Evolutionary conservation across 1,140 invertebrate species (phyloP).

Genomic region (Drosophila varians): DNA sequence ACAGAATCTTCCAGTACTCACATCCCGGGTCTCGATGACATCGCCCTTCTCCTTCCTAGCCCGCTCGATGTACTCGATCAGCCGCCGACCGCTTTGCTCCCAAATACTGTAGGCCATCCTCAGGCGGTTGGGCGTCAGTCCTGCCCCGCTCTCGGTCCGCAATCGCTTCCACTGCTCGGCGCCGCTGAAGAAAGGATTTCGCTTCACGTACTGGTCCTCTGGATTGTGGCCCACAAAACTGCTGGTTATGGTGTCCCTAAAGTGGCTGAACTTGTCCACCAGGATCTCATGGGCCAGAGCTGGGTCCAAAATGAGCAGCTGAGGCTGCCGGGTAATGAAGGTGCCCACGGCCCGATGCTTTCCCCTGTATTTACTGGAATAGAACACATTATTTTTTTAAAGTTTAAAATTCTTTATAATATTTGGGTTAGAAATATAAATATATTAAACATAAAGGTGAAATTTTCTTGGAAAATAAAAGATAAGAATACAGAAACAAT

Average conservation of each 20-base stretch:
- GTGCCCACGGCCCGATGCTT: constrained; percentile 78
- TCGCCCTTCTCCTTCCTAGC: constrained; percentile 9
- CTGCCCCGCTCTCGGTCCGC: constrained; percentile 84
- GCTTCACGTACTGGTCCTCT: constrained; percentile 78
- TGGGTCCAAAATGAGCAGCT: constrained; percentile 84
- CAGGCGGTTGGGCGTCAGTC: constrained; percentile 84
- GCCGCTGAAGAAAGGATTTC: constrained; percentile 84
- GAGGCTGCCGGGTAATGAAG: constrained; percentile 83
- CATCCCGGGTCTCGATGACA: constrained; percentile 65
- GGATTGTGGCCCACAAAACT: constrained; percentile 53
- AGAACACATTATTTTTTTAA: too few species aligned
- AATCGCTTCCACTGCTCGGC: constrained; percentile 85
- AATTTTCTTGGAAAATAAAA: too few species aligned
- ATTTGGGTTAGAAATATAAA: too few species aligned
- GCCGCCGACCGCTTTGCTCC: constrained; percentile 46
- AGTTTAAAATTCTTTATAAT: too few species aligned
- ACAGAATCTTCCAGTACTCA: constrained; percentile 16
- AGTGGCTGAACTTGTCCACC: constrained; percentile 84
- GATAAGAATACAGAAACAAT: too few species aligned
- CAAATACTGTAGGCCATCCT: constrained; percentile 58
- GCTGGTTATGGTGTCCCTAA: constrained; percentile 75
- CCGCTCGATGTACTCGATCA: constrained; percentile 44
- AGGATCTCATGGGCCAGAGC: constrained; percentile 84
- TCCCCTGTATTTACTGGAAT: constrained; percentile 63
- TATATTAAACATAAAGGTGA: too few species aligned